Conservation (phyloP, 92 coral and sea anemone genomes). For the Epizoanthus scotinus region DNA sequence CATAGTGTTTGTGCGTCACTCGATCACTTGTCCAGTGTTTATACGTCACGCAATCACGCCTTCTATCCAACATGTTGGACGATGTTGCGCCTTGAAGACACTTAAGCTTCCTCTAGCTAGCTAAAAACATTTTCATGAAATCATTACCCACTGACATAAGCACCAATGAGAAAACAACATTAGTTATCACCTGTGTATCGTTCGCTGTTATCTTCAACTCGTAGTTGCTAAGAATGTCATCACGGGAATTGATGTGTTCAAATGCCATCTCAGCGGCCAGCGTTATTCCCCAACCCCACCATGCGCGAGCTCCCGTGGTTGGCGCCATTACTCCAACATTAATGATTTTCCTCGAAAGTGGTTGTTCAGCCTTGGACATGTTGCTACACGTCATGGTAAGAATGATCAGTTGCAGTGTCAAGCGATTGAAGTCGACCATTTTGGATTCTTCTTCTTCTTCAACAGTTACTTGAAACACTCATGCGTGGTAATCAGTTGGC, state of each 20-base stretch:
- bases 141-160: no score
- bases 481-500: no score
- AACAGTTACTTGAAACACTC: no score
- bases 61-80: no score
- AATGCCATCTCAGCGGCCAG: slow-evolving; percentile 83
- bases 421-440: no score
- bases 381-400: not conserved
- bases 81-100: no score
- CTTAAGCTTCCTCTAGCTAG: not conserved
- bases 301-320: slow-evolving; percentile 55
- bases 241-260: slow-evolving; percentile 60
- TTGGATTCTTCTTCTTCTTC: no score
- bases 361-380: not conserved
- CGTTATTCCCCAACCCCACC: slow-evolving; percentile 88
- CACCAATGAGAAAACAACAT: not conserved
- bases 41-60: no score
- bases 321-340: slow-evolving; percentile 81
- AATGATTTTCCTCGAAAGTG: not conserved
- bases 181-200: slow-evolving; percentile 63
- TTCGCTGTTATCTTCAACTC: slow-evolving; percentile 52
- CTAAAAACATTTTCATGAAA: not conserved
- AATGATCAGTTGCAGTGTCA: not conserved
- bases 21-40: no score
- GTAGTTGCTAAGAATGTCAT: slow-evolving; percentile 49
- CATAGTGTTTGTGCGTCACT: no score